phyloP scores from a whole-genome alignment of 2,888 invertebrate genomes.

The Rhingia rostrata region DNA sequence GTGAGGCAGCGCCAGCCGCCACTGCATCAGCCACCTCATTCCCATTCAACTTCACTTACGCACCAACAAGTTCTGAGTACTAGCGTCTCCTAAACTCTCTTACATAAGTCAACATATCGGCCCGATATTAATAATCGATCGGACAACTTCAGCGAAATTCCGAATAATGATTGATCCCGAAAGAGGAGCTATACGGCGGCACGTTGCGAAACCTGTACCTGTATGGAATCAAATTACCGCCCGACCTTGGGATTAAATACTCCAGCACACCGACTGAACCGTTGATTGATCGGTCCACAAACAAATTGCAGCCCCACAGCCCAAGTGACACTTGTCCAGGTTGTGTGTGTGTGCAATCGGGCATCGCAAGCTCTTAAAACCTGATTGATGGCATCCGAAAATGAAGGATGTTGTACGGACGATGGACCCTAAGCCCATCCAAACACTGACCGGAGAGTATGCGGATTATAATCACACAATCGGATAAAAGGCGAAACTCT shows the following conservation, averaged over 20 bases:
- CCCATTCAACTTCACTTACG: constrained; percentile 66
- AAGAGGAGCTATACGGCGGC: constrained; percentile 56
- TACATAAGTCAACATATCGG: constrained; percentile 8
- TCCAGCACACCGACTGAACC: neutral
- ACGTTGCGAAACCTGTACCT: constrained; percentile 23
- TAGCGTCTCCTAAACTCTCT: constrained; percentile 27
- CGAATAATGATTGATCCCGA: constrained; percentile 71
- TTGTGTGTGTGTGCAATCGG: neutral
- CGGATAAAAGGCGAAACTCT: constrained; percentile 68
- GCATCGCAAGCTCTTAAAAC: constrained; percentile 20
- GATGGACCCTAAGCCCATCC: constrained; percentile 8
- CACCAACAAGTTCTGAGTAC: constrained; percentile 59
- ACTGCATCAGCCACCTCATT: constrained; percentile 56
- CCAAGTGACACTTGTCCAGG: constrained; percentile 65
- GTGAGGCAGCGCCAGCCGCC: neutral
- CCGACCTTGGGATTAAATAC: constrained; percentile 63
- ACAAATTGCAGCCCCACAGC: constrained; percentile 55
- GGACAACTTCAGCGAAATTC: constrained; percentile 68
- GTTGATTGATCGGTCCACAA: constrained; percentile 67
- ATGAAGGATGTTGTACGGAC: constrained; percentile 34
- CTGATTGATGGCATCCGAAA: constrained; percentile 71
- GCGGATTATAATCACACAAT: constrained; percentile 68
- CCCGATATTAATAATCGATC: constrained; percentile 68
- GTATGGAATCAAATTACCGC: constrained; percentile 48
- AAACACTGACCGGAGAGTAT: constrained; percentile 38